Evolutionary conservation across 2,113 vertebrate species (phyloP).

Genomic region (Centropus unirufus): DNA sequence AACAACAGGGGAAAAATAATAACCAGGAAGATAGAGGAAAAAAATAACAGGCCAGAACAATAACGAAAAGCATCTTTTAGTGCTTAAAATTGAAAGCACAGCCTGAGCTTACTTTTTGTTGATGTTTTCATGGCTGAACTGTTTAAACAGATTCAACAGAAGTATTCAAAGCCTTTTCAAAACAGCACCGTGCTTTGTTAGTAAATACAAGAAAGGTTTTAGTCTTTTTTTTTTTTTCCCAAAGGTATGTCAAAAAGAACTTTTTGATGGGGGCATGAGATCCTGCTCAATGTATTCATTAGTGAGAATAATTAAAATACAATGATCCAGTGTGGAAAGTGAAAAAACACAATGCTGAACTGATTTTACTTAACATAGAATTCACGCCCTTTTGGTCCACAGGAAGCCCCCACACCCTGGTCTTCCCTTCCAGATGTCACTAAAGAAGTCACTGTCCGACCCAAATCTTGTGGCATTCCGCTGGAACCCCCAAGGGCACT

Average conservation of each 20-base stretch:
- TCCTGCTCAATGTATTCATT: not conserved
- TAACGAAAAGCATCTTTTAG: not conserved
- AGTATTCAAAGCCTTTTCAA: not conserved
- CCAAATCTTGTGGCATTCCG: not conserved
- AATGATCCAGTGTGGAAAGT: not conserved
- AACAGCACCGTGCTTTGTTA: not conserved
- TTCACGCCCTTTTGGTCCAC: not conserved
- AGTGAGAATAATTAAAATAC: not conserved
- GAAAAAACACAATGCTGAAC: fast-evolving
- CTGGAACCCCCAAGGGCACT: fast-evolving
- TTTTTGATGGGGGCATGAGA: fast-evolving
- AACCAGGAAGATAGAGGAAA: not conserved
- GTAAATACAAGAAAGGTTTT: not conserved
- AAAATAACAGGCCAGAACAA: not conserved
- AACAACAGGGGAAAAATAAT: not conserved
- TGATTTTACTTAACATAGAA: fast-evolving
- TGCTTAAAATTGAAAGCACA: fast-evolving
- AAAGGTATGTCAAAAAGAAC: not conserved
- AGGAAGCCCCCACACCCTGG: fast-evolving
- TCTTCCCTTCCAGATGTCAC: not conserved
- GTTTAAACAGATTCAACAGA: not conserved
- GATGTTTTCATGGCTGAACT: not conserved
- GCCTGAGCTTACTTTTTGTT: not conserved
- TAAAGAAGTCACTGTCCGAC: not conserved
- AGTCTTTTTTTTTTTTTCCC: not conserved